Percentiles rank a stretch among this genome's conserved stretches.
Conservation (phyloP, 2,113 vertebrate genomes). For the Otolemur garnettii region DNA sequence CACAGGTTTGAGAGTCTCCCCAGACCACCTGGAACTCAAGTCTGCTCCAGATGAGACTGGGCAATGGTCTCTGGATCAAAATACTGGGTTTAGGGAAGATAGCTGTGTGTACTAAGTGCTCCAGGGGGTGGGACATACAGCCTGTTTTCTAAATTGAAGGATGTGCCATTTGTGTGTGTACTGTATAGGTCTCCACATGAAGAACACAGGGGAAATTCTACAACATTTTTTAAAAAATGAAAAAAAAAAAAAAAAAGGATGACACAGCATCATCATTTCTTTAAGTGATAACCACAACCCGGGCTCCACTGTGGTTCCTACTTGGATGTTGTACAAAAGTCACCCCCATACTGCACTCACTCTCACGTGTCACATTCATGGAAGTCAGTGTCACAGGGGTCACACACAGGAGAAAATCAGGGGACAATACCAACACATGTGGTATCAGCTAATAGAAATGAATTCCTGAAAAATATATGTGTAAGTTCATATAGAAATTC, state of each 20-base stretch:
- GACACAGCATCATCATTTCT: not conserved
- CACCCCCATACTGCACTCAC: not conserved
- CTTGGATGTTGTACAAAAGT: not conserved
- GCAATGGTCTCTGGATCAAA: not conserved
- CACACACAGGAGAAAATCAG: not conserved
- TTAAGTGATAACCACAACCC: not conserved
- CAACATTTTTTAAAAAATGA: not conserved
- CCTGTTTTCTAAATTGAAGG: not conserved
- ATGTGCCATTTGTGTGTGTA: not conserved
- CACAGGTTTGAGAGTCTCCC: not conserved
- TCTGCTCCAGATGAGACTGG: not conserved
- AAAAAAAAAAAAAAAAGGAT: not conserved
- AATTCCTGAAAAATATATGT: not conserved
- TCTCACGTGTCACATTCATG: fast-evolving
- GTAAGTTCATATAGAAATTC: not conserved
- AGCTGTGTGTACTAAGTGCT: not conserved
- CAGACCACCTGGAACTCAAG: fast-evolving
- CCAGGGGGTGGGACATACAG: not conserved
- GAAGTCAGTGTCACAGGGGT: fast-evolving
- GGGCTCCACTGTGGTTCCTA: not conserved
- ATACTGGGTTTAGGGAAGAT: not conserved
- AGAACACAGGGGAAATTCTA: not conserved
- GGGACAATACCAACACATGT: fast-evolving
- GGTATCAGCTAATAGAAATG: not conserved
- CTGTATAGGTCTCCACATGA: not conserved